Conservation (phyloP, 1,140 invertebrate genomes). For the Megathymus violae region DNA sequence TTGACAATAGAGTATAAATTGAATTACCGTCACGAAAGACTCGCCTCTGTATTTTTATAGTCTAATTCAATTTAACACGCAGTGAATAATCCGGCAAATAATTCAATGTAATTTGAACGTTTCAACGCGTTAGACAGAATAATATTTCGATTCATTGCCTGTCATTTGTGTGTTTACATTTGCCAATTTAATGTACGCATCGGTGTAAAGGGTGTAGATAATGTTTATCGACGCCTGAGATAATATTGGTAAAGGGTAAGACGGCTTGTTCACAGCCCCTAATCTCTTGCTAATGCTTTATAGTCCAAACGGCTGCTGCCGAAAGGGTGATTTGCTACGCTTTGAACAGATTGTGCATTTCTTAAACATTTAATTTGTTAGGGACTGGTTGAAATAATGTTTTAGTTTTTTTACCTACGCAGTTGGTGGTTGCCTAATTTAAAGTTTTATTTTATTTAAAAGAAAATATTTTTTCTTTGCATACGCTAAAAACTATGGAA, state of each 20-base stretch:
- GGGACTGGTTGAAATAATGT: too few relatives aligned
- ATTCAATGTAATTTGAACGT: constrained; percentile 4
- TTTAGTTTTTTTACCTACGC: too few relatives aligned
- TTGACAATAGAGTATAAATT: constrained; percentile 7
- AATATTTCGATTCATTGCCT: constrained; percentile 21
- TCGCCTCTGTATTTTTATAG: constrained; percentile 5
- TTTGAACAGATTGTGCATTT: constrained; percentile 60
- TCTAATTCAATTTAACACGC: constrained; percentile 22
- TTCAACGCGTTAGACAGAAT: constrained; percentile 20
- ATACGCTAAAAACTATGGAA: too few relatives aligned
- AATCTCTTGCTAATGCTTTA: constrained; percentile 66
- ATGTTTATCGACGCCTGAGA: constrained; percentile 35
- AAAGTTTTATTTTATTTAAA: too few relatives aligned
- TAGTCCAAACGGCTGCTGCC: constrained; percentile 49
- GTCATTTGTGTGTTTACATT: constrained; percentile 10
- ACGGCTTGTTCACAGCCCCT: constrained; percentile 45
- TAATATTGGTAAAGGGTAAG: constrained; percentile 48
- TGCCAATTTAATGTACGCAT: constrained; percentile 25
- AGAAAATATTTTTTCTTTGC: too few relatives aligned
- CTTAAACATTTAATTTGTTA: constrained; percentile 58
- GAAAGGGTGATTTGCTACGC: constrained; percentile 60
- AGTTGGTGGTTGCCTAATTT: too few relatives aligned
- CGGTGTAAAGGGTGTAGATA: constrained; percentile 34
- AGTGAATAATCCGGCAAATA: constrained; percentile 24
- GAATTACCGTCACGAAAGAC: background rate